Conservation (phyloP, 2,797 vertebrate species). For the Ciconia nigra region DNA sequence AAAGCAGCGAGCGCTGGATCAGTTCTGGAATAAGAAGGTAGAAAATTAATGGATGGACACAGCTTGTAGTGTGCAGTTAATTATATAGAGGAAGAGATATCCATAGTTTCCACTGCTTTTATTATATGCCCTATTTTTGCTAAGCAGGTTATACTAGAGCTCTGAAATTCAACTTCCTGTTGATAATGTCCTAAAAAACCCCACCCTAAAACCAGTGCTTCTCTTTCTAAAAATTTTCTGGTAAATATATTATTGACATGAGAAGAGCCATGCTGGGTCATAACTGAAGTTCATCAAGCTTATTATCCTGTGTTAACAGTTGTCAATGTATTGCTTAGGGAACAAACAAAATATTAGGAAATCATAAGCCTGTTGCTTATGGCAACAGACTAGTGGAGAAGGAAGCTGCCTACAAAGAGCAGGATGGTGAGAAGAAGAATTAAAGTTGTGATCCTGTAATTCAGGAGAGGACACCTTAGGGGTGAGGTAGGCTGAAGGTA, state of each 20-base stretch:
- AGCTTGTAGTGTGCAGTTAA: background rate
- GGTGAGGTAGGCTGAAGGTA: background rate
- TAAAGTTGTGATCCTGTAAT: background rate
- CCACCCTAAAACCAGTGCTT: background rate
- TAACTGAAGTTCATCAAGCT: background rate
- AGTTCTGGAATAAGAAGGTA: background rate
- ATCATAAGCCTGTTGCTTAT: background rate
- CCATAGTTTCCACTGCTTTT: background rate
- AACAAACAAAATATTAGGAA: background rate
- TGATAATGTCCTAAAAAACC: background rate
- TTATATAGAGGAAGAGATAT: background rate
- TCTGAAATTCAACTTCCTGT: background rate
- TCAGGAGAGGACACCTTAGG: background rate
- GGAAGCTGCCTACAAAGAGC: background rate
- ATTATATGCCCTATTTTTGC: background rate
- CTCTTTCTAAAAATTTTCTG: background rate
- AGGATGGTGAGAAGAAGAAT: background rate
- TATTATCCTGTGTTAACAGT: background rate
- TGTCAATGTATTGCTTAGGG: background rate
- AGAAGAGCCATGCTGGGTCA: background rate
- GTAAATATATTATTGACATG: background rate
- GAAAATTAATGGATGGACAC: background rate
- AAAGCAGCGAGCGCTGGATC: background rate
- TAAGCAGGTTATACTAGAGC: background rate
- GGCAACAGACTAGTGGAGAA: background rate